Base-by-base conservation (phyloP, 2,888 invertebrate species). In the Cryptocephalus moraei region DNA sequence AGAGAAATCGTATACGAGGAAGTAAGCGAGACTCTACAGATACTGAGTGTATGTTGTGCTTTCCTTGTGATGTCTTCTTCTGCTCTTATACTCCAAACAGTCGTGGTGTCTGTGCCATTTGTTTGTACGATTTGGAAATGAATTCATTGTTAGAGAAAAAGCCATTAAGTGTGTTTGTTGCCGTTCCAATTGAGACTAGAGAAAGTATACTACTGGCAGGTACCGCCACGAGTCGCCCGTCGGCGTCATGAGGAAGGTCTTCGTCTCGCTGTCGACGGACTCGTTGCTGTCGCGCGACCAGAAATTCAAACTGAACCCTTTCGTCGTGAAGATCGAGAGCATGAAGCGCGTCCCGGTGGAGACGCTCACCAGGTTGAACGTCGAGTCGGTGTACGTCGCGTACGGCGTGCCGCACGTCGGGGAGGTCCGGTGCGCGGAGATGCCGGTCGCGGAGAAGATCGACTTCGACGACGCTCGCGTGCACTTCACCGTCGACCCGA, bases 241-340 rank as follows among this genome's bases (percentile, higher is more conserved):
- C 31, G 43, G 46, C 10, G 39, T 41, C 9, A 34, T 58, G 1
- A 41, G 47, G n/a, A 48, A 53, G 11, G 43, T 49, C 2, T 56
- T 54, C 34, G 41, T 59, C 10, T 33, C 55, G 8, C n/a, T 55
- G 4, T 47, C 53, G 9, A 56, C 54, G 36, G 36, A 36, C 12
- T 36, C 36, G 39, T 48, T 62, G 22, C 43, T 62, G 31, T 54
- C 58, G 1, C 52, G 55, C 47, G 43, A 48, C 13, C 61, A 61
- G 39, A 62, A 62, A 45, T 47, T 58, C n/a, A 12, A 40, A 1
- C 45, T 61, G 12, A 59, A 60, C 49, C 59, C 60, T 1, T 45
- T 62, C 8, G 55, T 62, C 9, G 49, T 62, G 8, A 62, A 60
- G 47, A 50, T 61, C 11, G 48, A 47, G 8, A 59, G 55, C 38